Evolutionary conservation across 2,888 invertebrate genomes (phyloP).

Genomic region (Thalpophila matura): DNA sequence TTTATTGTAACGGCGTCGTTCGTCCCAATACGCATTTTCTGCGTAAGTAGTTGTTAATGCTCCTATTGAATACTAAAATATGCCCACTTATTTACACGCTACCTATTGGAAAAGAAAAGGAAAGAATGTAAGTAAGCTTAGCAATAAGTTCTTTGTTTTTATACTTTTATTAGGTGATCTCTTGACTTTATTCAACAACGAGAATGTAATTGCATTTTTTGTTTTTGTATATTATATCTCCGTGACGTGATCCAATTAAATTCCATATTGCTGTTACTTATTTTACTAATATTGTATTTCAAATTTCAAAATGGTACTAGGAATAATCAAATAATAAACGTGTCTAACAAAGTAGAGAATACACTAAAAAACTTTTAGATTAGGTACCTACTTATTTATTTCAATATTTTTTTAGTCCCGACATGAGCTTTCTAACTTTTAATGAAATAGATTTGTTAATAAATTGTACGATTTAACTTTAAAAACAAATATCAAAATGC

Average conservation of each 20-base stretch:
- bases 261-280: too few relatives aligned
- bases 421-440: neutral
- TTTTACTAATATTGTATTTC: too few relatives aligned
- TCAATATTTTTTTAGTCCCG: neutral
- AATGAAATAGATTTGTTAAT: constrained; percentile 40
- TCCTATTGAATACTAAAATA: constrained; percentile 59
- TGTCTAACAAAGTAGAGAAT: neutral
- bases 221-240: neutral
- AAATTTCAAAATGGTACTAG: neutral
- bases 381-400: too few relatives aligned
- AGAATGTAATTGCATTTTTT: neutral
- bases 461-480: constrained; percentile 45
- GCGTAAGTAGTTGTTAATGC: constrained; percentile 5
- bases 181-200: neutral
- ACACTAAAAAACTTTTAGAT: neutral
- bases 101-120: constrained; percentile 63
- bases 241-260: too few relatives aligned
- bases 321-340: neutral
- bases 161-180: neutral
- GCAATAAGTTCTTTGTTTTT: constrained; percentile 10
- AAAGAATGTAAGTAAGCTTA: constrained; percentile 65
- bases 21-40: constrained; percentile 4
- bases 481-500: constrained; percentile 54
- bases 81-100: constrained; percentile 77
- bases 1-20: neutral